Conservation (phyloP, 2,113 vertebrate species). For the Actenoides lindsayi region DNA sequence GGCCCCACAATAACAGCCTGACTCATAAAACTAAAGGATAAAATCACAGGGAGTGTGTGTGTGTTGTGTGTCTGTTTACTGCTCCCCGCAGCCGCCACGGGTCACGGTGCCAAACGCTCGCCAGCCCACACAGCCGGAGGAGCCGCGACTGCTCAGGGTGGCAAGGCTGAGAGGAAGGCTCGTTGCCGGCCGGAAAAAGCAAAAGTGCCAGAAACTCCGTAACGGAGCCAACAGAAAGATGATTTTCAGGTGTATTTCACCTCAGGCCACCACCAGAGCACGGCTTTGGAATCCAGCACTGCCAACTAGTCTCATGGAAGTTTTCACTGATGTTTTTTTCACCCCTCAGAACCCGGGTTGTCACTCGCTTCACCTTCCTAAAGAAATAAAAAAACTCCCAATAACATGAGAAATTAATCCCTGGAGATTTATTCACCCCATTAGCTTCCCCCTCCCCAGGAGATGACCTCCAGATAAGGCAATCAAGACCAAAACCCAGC, state of each 20-base stretch:
- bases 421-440: not conserved
- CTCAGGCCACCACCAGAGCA: not conserved
- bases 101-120: rapidly evolving
- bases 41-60: not conserved
- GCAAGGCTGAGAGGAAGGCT: not conserved
- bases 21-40: not conserved
- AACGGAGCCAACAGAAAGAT: not conserved
- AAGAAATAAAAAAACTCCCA: not conserved
- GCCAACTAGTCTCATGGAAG: not conserved
- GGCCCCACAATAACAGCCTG: not conserved
- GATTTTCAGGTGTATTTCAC: not conserved
- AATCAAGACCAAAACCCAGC: not conserved
- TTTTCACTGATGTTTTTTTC: not conserved
- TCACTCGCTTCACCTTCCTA: not conserved
- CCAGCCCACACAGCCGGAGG: not conserved
- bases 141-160: not conserved
- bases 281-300: not conserved
- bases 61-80: not conserved
- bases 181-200: not conserved
- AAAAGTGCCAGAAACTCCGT: not conserved
- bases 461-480: not conserved
- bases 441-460: not conserved
- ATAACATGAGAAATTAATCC: not conserved
- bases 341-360: not conserved
- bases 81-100: rapidly evolving